Evolutionary conservation across 1,140 invertebrate genomes (phyloP), one percentile per base, ranked within the genome.

Genomic region (Ceratitis capitata): DNA sequence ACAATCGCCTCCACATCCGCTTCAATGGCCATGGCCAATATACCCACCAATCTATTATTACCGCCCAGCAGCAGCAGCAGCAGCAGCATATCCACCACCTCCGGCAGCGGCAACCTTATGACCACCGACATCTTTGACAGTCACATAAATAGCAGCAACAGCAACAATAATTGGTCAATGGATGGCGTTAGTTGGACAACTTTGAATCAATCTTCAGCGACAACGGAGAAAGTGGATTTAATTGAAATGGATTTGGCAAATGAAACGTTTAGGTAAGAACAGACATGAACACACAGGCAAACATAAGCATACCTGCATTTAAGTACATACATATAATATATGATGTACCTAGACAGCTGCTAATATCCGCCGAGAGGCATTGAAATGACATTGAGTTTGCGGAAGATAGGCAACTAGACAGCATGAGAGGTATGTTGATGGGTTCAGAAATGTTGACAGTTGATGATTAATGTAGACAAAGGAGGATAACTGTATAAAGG

Each of bases 181-280:
- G 69, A 78, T 14, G 39, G 39, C 39, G 39, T n/a, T 23, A 78
- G 39, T 32, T 83, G 64, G 47, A 49, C 82, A 69, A 69, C 23
- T 3, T 23, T 19, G 19, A 86, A 64, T 74, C 26, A 29, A 82
- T 82, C n/a, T n/a, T n/a, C n/a, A n/a, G n/a, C n/a, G 32, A 23
- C 32, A 23, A 56, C 69, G 19, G 53, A 56, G 47, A 74, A 53
- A 85, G 32, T 32, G 49, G 61, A 85, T 56, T 35, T 53, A 47
- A 74, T 53, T 64, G 51, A 85, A 84, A 61, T 82, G 85, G 35
- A 82, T 82, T 82, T 53, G 35, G 51, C 78, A 74, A 82, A 85
- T 53, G 69, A 83, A 84, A 61, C 83, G 49, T 45, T 82, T 26
- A 85, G 51, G 69, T 82, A 85, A 82, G 69, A 45, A 12, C 3